phyloP scores from a whole-genome alignment of 1,140 invertebrate genomes.

The Microplitis mediator region DNA sequence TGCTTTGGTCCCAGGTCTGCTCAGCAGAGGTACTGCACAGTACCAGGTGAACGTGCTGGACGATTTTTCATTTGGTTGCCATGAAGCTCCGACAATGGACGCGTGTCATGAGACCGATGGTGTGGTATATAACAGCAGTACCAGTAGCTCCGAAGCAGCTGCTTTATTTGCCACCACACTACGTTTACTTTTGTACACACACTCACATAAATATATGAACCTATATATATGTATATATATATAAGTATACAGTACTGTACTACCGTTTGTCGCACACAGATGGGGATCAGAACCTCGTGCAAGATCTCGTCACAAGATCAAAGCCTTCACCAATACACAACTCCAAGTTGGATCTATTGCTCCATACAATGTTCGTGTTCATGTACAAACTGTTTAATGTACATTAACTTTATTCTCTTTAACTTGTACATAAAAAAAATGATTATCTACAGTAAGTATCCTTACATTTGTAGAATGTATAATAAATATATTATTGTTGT shows the following conservation, averaged over 20 bases:
- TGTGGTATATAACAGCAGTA: constrained; percentile 17
- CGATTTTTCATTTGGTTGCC: constrained; percentile 62
- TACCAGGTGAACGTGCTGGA: constrained; percentile 55
- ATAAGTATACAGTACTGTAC: constrained; percentile 29
- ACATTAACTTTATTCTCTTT: constrained; percentile 10
- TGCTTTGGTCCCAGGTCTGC: not conserved
- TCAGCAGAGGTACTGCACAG: no score
- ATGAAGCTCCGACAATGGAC: constrained; percentile 60
- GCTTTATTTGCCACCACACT: constrained; percentile 54
- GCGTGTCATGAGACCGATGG: constrained; percentile 53
- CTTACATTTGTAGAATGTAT: no score
- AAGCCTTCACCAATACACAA: constrained; percentile 39
- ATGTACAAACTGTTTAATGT: constrained; percentile 2
- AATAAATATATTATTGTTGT: not conserved
- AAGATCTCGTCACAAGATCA: constrained; percentile 51
- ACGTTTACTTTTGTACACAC: no score
- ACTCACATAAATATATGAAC: constrained; percentile 21
- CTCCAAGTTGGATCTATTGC: not conserved
- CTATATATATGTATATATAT: no score
- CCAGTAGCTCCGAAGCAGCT: constrained; percentile 48
- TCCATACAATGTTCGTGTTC: no score
- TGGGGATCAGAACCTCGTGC: constrained; percentile 22
- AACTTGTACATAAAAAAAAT: not conserved
- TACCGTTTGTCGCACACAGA: constrained; percentile 34
- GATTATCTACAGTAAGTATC: no score